Conservation (phyloP, 2,113 vertebrate genomes). For the Pseudopodoces humilis region DNA sequence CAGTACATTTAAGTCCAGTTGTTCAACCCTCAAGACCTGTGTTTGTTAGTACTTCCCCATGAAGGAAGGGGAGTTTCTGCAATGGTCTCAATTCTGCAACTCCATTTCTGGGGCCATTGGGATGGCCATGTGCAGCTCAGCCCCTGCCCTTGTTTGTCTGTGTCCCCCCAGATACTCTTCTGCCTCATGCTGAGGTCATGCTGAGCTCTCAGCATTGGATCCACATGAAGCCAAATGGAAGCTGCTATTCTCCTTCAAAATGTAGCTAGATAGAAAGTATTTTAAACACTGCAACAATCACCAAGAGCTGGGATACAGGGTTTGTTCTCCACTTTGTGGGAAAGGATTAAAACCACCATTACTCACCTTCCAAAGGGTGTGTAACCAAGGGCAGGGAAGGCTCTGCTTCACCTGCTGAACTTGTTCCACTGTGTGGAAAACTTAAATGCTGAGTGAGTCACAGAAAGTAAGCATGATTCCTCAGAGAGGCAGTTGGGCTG, state of each 20-base stretch:
- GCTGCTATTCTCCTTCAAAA: background rate
- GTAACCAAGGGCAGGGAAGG: background rate
- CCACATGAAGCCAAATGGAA: background rate
- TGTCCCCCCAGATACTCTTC: background rate
- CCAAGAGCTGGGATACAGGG: background rate
- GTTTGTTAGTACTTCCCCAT: rapidly evolving
- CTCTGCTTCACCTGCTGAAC: slow-evolving; percentile 25
- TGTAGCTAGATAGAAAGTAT: background rate
- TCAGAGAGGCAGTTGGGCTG: background rate
- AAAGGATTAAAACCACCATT: background rate
- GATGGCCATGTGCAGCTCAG: background rate
- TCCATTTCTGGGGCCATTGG: background rate
- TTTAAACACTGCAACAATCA: background rate
- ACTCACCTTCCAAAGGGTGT: background rate
- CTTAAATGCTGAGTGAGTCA: slow-evolving; percentile 22
- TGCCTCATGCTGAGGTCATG: background rate
- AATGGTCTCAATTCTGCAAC: background rate
- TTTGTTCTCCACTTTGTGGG: background rate
- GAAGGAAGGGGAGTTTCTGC: background rate
- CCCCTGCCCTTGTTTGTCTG: background rate
- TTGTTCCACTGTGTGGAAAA: slow-evolving; percentile 12
- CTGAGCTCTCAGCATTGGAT: background rate
- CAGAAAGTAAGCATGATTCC: background rate
- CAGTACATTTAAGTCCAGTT: background rate
- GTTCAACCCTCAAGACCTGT: background rate